These are phyloP conservation scores for Puffinus mauretanicus DNA, from an alignment of 2,113 vertebrate genomes.

Conservation along the genomic window DNA sequence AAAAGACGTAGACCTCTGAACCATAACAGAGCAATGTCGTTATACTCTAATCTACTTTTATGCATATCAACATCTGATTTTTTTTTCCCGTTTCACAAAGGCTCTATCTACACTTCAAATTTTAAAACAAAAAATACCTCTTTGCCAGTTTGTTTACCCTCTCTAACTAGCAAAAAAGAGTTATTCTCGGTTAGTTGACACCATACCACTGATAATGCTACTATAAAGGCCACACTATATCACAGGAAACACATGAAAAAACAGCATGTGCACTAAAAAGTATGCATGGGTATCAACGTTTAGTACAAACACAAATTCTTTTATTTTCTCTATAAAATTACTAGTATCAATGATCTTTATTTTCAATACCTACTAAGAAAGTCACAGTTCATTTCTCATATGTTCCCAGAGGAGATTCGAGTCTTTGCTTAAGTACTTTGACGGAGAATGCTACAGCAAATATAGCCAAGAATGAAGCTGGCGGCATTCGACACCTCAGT, in stretches of 20 bases:
- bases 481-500: neutral
- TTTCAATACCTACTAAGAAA: neutral
- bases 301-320: neutral
- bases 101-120: neutral
- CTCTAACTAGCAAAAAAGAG: neutral
- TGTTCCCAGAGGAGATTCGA: neutral
- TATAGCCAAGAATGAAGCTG: neutral
- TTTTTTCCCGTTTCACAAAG: neutral
- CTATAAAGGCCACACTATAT: neutral
- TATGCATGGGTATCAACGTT: neutral
- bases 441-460: neutral
- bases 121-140: neutral
- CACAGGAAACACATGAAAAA: neutral
- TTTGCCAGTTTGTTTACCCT: neutral
- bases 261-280: neutral
- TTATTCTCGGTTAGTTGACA: neutral
- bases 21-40: neutral
- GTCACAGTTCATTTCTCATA: neutral
- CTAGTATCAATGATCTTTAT: neutral
- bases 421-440: neutral
- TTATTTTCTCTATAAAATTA: neutral
- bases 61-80: neutral
- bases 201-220: neutral
- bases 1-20: neutral
- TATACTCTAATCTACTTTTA: neutral